These are phyloP conservation scores for Phyllotreta striolata DNA, from an alignment of 2,888 invertebrate species.

Conservation along the genomic window DNA sequence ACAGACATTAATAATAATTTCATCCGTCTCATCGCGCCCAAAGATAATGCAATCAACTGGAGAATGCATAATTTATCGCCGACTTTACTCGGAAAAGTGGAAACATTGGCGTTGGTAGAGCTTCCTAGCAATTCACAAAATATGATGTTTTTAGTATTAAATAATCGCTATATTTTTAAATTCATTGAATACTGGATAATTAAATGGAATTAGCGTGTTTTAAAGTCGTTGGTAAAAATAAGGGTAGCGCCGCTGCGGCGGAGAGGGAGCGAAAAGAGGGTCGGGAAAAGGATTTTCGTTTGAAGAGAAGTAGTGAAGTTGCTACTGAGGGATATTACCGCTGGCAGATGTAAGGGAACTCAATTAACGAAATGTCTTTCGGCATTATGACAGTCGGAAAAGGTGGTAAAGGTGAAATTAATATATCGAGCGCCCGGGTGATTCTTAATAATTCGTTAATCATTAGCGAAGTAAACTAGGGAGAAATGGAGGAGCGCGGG, in stretches of 20 bases:
- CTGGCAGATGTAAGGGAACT: constrained; percentile 25
- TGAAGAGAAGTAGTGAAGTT: constrained; percentile 21
- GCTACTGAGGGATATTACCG: constrained; percentile 25
- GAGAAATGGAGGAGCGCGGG: no score
- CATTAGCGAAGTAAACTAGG: no score
- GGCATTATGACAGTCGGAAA: constrained; percentile 23
- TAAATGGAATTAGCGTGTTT: no score
- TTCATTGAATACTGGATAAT: no score
- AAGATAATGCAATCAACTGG: constrained; percentile 31
- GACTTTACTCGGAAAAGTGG: constrained; percentile 11
- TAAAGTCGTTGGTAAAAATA: neutral
- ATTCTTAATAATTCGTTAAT: no score
- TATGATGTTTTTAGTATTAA: no score
- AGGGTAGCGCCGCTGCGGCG: constrained; percentile 1
- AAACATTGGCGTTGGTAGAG: neutral
- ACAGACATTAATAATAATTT: constrained; percentile 38
- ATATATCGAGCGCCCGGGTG: neutral
- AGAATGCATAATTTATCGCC: constrained; percentile 29
- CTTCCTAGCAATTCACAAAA: no score
- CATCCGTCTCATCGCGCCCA: constrained; percentile 29
- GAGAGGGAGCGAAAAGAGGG: neutral
- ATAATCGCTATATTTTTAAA: no score
- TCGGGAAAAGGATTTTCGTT: neutral
- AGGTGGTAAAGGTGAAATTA: constrained; percentile 19
- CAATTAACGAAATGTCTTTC: constrained; percentile 29